phyloP scores from a whole-genome alignment of 1,140 invertebrate genomes.

The Papilio aristodemus region DNA sequence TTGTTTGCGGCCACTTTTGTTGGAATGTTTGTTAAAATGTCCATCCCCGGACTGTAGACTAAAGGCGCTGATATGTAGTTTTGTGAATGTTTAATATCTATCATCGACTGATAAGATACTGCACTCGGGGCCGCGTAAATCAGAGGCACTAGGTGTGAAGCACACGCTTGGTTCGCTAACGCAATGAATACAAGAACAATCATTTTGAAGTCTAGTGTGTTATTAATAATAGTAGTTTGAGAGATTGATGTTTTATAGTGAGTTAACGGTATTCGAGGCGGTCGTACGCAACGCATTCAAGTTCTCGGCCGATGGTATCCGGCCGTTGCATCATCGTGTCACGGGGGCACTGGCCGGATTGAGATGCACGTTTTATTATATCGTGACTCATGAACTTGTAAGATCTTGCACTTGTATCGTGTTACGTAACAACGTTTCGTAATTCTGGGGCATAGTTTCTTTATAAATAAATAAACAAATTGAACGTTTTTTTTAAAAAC shows the following conservation, averaged over 20 bases:
- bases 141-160: slow-evolving; percentile 51
- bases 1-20: slow-evolving; percentile 35
- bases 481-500: too few relatives aligned
- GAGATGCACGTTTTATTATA: slow-evolving; percentile 42
- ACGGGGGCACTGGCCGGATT: slow-evolving; percentile 60
- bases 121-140: slow-evolving; percentile 67
- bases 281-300: slow-evolving; percentile 58
- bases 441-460: neutral
- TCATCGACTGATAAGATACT: slow-evolving; percentile 64
- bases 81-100: slow-evolving; percentile 59
- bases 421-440: slow-evolving; percentile 1
- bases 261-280: slow-evolving; percentile 62
- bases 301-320: slow-evolving; percentile 60
- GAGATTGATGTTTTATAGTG: slow-evolving; percentile 61
- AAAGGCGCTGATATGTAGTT: slow-evolving; percentile 47
- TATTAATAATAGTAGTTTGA: slow-evolving; percentile 36
- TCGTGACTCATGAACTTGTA: slow-evolving; percentile 19
- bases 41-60: slow-evolving; percentile 51
- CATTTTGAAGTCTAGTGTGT: slow-evolving; percentile 49
- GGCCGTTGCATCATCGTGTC: slow-evolving; percentile 59
- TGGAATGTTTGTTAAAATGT: slow-evolving; percentile 44
- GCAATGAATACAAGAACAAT: slow-evolving; percentile 49
- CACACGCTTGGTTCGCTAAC: slow-evolving; percentile 37
- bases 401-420: slow-evolving; percentile 9
- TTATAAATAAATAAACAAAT: too few relatives aligned